phyloP scores from a whole-genome alignment of 92 coral and sea anemone genomes.

The Ricordea florida region DNA sequence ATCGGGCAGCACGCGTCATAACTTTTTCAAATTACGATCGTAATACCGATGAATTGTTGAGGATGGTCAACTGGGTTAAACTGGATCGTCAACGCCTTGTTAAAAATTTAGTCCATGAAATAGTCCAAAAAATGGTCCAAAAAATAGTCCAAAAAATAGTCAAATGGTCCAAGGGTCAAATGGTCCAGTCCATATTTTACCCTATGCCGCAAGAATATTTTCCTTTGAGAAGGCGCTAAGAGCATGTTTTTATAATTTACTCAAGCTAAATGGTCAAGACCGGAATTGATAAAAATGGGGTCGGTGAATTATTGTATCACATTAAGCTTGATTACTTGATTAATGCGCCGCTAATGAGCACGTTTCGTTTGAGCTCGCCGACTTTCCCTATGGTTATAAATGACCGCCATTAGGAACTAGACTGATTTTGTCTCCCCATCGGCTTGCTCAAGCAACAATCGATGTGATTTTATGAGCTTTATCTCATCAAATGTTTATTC shows the following conservation, averaged over 20 bases:
- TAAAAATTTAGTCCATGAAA: too few species aligned
- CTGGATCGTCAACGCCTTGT: too few species aligned
- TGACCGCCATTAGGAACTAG: constrained; percentile 10
- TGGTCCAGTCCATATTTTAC: too few species aligned
- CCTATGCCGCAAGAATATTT: too few species aligned
- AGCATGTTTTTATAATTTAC: constrained; percentile 45
- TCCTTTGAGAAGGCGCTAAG: constrained; percentile 35
- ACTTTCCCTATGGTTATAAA: neutral
- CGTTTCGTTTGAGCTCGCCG: constrained; percentile 41
- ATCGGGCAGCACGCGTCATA: too few species aligned
- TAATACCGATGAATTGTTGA: too few species aligned
- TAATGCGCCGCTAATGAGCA: constrained; percentile 7
- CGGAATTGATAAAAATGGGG: neutral
- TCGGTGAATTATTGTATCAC: neutral
- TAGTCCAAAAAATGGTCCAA: too few species aligned
- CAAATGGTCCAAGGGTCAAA: too few species aligned
- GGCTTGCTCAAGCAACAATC: neutral
- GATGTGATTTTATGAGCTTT: neutral
- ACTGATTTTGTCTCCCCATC: neutral
- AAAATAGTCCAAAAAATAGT: too few species aligned
- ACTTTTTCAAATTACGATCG: too few species aligned
- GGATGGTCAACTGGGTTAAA: too few species aligned
- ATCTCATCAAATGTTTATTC: too few species aligned
- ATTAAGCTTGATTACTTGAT: constrained; percentile 2
- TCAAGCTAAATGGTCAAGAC: constrained; percentile 7